Base-by-base conservation (phyloP, 2,113 vertebrate species). In the Taurulus bubalis region DNA sequence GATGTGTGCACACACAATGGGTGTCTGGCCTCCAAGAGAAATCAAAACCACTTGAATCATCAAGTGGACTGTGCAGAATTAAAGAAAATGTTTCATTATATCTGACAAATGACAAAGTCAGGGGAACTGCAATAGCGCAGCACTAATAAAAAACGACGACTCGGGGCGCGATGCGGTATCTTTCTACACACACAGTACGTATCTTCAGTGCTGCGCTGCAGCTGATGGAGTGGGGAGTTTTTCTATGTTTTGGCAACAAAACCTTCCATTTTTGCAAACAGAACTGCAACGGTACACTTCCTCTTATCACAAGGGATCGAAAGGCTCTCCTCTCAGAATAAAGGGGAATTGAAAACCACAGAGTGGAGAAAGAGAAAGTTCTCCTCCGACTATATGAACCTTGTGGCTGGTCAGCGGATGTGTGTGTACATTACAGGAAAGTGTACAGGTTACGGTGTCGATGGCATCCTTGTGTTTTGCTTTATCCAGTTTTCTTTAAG, bases 201-300 rank as follows among this genome's bases (percentile, higher is more conserved):
- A 2, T 47, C 28, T 36, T 24, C 34, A 20, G 26, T 6, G 49
- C 51, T 4, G 66, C 28, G 49, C 80, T 60, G 66, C 47, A 59
- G 34, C 15, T 30, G 72, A 85, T 60, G 71, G 74, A 71, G 77
- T 78, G 80, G 63, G 75, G 71, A 84, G 47, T 73, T 34, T 80
- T 0, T 3, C 51, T 24, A 47, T 90, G 60, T 91, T 92, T 67
- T 91, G 91, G 79, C 90, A 92, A 93, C 89, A 93, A 38, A 80
- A 80, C 36, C 67, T 62, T 82, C 40, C 64, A 79, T 77, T 86
- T 83, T 82, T 63, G 71, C 84, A 91, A 91, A 91, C 87, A 88
- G 68, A 85, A 79, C 47, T 24, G 71, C 72, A 70, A 80, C 42
- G 75, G 76, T 85, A 74, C 65, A 22, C 83, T 88, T 89, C 89